phyloP scores from a whole-genome alignment of 2,888 invertebrate species.

The Yponomeuta evonymella region DNA sequence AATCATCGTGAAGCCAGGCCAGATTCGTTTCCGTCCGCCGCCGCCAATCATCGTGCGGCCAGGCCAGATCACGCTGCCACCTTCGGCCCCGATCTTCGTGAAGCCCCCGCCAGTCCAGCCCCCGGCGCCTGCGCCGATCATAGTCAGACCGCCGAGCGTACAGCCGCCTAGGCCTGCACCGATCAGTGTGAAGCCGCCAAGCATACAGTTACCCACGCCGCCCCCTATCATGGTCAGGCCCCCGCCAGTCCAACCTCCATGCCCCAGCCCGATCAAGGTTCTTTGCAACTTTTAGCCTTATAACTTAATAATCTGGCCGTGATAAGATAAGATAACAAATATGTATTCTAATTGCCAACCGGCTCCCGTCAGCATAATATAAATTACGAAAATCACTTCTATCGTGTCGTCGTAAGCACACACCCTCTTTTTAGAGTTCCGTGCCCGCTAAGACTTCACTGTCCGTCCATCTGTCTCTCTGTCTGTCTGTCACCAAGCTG shows the following conservation, averaged over 20 bases:
- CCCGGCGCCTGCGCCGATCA: constrained; percentile 31
- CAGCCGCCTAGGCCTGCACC: constrained; percentile 35
- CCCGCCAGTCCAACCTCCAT: neutral
- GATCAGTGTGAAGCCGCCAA: constrained; percentile 20
- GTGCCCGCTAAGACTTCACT: too few relatives aligned
- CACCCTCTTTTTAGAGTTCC: too few relatives aligned
- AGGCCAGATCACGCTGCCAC: constrained; percentile 24
- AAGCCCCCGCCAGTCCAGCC: constrained; percentile 32
- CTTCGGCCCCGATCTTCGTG: neutral
- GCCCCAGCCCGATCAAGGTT: constrained; percentile 10
- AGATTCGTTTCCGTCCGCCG: constrained; percentile 31
- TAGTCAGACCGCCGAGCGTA: constrained; percentile 22
- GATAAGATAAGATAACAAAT: too few relatives aligned
- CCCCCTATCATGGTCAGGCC: constrained; percentile 36
- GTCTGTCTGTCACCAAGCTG: too few relatives aligned
- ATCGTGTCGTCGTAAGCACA: too few relatives aligned
- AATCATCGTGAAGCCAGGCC: constrained; percentile 38
- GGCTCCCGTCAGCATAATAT: too few relatives aligned
- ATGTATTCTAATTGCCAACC: too few relatives aligned
- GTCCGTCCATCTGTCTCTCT: too few relatives aligned
- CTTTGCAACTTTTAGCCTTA: neutral
- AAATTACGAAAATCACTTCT: too few relatives aligned
- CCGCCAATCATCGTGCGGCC: constrained; percentile 39
- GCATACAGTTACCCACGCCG: constrained; percentile 26
- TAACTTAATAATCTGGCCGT: neutral